Percentiles rank a stretch among this genome's conserved stretches.
Conservation (phyloP, 2,113 vertebrate species). For the Antechinus flavipes region DNA sequence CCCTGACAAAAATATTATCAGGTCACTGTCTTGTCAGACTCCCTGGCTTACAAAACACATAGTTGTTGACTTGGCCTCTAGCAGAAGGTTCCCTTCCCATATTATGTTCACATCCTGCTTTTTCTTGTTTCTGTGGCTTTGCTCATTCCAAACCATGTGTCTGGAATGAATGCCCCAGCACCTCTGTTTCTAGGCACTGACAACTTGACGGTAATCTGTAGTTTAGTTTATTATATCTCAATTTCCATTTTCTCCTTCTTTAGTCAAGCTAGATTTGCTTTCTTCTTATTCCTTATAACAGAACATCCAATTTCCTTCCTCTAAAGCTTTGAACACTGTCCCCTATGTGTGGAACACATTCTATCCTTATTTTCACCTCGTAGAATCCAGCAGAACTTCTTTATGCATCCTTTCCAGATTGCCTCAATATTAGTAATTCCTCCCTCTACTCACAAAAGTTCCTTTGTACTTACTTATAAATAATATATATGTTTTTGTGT, state of each 20-base stretch:
- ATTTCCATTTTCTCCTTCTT: not conserved
- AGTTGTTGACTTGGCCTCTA: not conserved
- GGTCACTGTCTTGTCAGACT: not conserved
- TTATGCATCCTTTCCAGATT: not conserved
- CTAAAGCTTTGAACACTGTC: not conserved
- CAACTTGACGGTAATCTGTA: not conserved
- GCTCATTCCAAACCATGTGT: not conserved
- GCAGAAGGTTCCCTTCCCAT: not conserved
- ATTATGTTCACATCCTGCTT: not conserved
- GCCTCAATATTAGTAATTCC: not conserved
- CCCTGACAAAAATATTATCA: not conserved
- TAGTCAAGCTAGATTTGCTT: not conserved
- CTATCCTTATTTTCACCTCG: not conserved
- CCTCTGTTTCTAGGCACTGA: not conserved
- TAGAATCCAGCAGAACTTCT: not conserved
- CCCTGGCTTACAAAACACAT: not conserved
- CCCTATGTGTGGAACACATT: not conserved
- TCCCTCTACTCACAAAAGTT: not conserved
- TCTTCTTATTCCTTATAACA: not conserved
- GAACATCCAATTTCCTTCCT: not conserved
- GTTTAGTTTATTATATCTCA: not conserved
- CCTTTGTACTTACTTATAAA: not conserved
- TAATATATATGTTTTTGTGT: too few species aligned
- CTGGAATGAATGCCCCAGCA: not conserved
- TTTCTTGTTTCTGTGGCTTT: not conserved